Evolutionary conservation across 1,140 invertebrate genomes (phyloP).

Genomic region (Idris sp.): DNA sequence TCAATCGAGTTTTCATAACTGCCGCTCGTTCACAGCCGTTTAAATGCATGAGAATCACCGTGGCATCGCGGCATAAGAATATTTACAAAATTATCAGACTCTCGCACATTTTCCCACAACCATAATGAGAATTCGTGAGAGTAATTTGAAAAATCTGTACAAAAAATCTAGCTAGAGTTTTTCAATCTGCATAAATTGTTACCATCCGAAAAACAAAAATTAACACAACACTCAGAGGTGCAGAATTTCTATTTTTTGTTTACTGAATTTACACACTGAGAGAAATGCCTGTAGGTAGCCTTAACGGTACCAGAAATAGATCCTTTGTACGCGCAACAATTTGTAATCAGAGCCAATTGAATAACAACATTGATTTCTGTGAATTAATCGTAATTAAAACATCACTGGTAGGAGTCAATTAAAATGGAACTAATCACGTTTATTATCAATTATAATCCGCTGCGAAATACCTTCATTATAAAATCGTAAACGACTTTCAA

Average conservation of each 20-base stretch:
- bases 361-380: constrained; percentile 21
- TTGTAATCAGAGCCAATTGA: constrained; percentile 11
- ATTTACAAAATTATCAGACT: constrained; percentile 46
- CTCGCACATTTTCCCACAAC: constrained; percentile 25
- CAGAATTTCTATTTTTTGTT: too few species aligned
- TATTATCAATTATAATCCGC: constrained; percentile 52
- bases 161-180: too few species aligned
- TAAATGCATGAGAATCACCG: constrained; percentile 54
- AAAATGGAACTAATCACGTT: constrained; percentile 34
- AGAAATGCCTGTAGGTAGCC: constrained; percentile 23
- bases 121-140: not conserved
- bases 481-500: constrained; percentile 34
- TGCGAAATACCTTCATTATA: constrained; percentile 47
- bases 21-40: constrained; percentile 42
- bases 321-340: constrained; percentile 1
- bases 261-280: constrained; percentile 28
- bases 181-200: too few species aligned
- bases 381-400: constrained; percentile 40
- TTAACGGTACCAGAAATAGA: constrained; percentile 55
- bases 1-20: constrained; percentile 58
- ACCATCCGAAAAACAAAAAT: too few species aligned
- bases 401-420: constrained; percentile 46
- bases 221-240: too few species aligned
- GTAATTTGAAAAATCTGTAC: too few species aligned
- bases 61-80: constrained; percentile 25